Conservation (phyloP, 2,113 vertebrate genomes). For the Ranitomeya variabilis region DNA sequence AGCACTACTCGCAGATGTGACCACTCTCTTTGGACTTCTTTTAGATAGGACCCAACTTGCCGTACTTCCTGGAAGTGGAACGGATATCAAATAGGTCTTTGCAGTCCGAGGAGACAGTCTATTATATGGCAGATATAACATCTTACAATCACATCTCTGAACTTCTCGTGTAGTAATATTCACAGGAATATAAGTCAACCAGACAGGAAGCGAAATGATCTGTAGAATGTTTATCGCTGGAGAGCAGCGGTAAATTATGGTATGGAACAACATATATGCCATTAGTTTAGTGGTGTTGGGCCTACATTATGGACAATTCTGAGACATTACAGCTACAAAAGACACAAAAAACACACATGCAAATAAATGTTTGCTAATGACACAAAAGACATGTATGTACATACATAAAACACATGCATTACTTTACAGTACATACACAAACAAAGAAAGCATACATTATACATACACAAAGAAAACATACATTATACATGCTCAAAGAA, state of each 20-base stretch:
- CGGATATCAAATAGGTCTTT: background rate
- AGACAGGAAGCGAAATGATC: background rate
- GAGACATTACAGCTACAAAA: background rate
- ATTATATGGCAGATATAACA: background rate
- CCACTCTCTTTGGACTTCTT: background rate
- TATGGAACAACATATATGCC: too few relatives aligned
- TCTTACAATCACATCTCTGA: background rate
- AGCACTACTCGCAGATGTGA: background rate
- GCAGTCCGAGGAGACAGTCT: background rate
- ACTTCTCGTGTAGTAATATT: background rate
- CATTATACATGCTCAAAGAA: too few relatives aligned
- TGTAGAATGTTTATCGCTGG: background rate
- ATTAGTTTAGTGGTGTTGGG: background rate
- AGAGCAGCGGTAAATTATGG: background rate
- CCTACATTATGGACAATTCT: background rate
- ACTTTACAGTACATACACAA: background rate
- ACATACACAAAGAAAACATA: too few relatives aligned
- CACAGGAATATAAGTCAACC: background rate
- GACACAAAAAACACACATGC: background rate
- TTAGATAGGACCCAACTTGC: background rate
- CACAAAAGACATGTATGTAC: background rate
- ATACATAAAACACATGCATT: background rate
- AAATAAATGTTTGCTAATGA: background rate
- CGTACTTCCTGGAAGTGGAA: background rate
- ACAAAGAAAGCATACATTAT: too few relatives aligned